phyloP scores from a whole-genome alignment of 2,113 vertebrate species.

The Oncorhynchus tshawytscha region DNA sequence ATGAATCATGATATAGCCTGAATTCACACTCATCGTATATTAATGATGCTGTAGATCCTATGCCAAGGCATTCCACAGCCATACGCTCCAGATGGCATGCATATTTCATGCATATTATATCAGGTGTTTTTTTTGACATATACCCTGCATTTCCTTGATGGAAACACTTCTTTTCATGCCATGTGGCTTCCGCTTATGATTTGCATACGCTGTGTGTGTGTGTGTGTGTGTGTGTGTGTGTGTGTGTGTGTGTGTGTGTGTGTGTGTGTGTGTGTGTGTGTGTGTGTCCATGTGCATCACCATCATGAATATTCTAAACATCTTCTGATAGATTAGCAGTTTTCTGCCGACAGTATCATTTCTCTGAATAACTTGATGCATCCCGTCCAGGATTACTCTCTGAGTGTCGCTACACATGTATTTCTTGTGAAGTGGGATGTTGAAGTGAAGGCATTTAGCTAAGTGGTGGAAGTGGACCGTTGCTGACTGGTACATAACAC shows the following conservation, averaged over 20 bases:
- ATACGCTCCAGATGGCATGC: slow-evolving; percentile 44
- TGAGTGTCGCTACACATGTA: background rate
- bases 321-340: slow-evolving; percentile 41
- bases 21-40: background rate
- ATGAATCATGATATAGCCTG: background rate
- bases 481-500: background rate
- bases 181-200: slow-evolving; percentile 42
- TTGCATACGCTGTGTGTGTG: too few species aligned
- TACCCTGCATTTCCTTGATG: slow-evolving; percentile 4
- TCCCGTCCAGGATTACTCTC: background rate
- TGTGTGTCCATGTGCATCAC: slow-evolving; percentile 12
- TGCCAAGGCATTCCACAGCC: background rate
- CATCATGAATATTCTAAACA: slow-evolving; percentile 59
- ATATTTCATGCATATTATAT: too few species aligned
- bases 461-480: too few species aligned
- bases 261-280: too few species aligned
- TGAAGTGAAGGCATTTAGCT: too few species aligned
- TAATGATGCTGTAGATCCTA: background rate
- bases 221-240: background rate
- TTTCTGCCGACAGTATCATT: slow-evolving; percentile 29
- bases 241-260: too few species aligned
- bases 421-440: background rate
- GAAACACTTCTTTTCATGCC: slow-evolving; percentile 27
- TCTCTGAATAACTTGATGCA: slow-evolving; percentile 14
- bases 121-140: slow-evolving; percentile 27